Evolutionary conservation across 2,797 vertebrate species (phyloP), one percentile per base, ranked within the genome.

Genomic region (Chaenodraco wilsoni): DNA sequence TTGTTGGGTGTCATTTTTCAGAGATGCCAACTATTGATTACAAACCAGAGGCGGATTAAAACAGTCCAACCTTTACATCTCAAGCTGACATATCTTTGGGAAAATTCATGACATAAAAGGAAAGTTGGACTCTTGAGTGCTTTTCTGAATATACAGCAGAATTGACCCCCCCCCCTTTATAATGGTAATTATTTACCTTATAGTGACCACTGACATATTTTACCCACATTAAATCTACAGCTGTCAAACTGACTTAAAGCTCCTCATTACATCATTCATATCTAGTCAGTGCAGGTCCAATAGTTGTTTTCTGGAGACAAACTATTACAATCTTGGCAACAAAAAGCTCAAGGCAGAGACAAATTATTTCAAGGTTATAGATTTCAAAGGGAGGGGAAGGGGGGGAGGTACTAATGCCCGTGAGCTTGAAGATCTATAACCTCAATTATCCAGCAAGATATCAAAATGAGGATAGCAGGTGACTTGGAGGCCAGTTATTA

Each of bases 371-470:
- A 81, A 72, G 70, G 31, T 65, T 56, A 54, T 56, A 52, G 62
- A 73, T 79, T 66, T 70, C 43, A 6, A 16, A 5, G 12, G 17
- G 59, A n/a, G 49, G 21, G 17, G 23, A 19, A 9, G 7, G 12
- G 11, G 17, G 23, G 33, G 37, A 31, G 63, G n/a, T 37, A 44
- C 33, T 51, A 72, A 69, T 74, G 67, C 77, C 40, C 17, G 2
- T 40, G 65, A 83, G 74, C 66, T 31, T 57, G 33, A 33, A 66
- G 69, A 82, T 79, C 81, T 74, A 59, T 80, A 63, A 88, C 78
- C 82, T 90, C 65, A 85, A 85, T 89, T 83, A 84, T 84, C 79
- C 67, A 45, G 73, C 62, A 16, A 65, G 69, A 67, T 77, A 72
- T 76, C 57, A 80, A 75, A 85, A 78, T 69, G 67, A 73, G 76